Base-by-base conservation (phyloP, 2,113 vertebrate species). In the Seriola dumerili region DNA sequence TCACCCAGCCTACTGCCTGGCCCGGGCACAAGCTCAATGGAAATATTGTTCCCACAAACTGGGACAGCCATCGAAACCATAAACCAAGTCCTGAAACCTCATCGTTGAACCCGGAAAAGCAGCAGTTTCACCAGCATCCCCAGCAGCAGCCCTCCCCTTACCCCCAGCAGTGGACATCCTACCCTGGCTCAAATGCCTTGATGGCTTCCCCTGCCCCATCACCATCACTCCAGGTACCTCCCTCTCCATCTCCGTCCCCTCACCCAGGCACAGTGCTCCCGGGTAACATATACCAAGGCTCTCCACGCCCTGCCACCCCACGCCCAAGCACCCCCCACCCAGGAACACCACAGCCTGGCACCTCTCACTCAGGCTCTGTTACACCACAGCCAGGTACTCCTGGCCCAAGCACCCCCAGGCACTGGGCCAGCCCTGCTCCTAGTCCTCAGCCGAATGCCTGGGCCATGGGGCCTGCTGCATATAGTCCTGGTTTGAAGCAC, bases 21-120 rank as follows among this genome's bases (percentile, higher is more conserved):
- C 91, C 93, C 17, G 96, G 96, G 66, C 96, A 96, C 86, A 96
- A 96, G 92, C 93, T 91, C 0, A 95, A 96, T 58, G 95, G 90
- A 67, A 94, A 86, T 46, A 64, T 91, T 12, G 78, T 90, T 84
- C 84, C 93, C 0, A 91, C 94, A 63, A 91, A 93, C 82, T 95
- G 95, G 17, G 94, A 93, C 0, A 78, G 94, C 65, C 87, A 84
- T 46, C 61, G 83, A 38, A 88, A 92, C 63, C 44, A 87, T 42
- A 93, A 90, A 91, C 85, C 76, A 71, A 89, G 69, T 55, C 54
- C 85, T 29, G 86, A 89, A 50, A 76, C 55, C 34, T 88, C 91
- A 4, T 90, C 96, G n/a, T 94, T 96, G 1, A 95, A 94, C 67
- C 5, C 88, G 0, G 89, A 90, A 55, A 94, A 92, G 85, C 95